Conservation (phyloP, 2,888 invertebrate genomes). For the Plusia festucae region DNA sequence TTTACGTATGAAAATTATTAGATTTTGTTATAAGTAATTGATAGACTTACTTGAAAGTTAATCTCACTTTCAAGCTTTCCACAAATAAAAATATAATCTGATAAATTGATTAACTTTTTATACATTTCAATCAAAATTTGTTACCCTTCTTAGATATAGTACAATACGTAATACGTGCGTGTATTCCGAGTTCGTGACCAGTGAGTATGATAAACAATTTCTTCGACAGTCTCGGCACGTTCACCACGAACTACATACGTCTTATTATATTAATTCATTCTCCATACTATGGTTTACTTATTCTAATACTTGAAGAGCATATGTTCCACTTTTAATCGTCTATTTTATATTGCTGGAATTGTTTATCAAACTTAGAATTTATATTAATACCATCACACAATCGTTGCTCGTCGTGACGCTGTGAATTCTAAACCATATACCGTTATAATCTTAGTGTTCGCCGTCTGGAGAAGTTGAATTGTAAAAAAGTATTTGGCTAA, state of each 20-base stretch:
- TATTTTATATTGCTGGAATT: slow-evolving; percentile 9
- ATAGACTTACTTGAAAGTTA: too few species aligned
- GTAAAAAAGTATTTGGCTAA: slow-evolving; percentile 62
- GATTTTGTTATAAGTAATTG: background rate
- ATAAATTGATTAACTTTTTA: background rate
- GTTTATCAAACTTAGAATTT: slow-evolving; percentile 23
- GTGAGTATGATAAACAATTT: slow-evolving; percentile 68
- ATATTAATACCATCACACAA: slow-evolving; percentile 52
- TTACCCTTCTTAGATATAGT: slow-evolving; percentile 25
- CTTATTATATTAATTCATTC: slow-evolving; percentile 65
- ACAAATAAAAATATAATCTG: background rate
- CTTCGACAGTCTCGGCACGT: slow-evolving; percentile 75
- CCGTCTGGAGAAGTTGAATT: slow-evolving; percentile 58
- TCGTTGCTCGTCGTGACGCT: slow-evolving; percentile 64
- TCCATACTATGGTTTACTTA: slow-evolving; percentile 50
- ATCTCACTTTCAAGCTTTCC: background rate
- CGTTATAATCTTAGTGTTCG: slow-evolving; percentile 68
- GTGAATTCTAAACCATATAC: slow-evolving; percentile 68
- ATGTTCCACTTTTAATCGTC: slow-evolving; percentile 9
- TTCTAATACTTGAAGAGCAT: slow-evolving; percentile 25
- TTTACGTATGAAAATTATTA: too few species aligned
- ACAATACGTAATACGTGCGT: slow-evolving; percentile 39
- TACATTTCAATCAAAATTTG: slow-evolving; percentile 2
- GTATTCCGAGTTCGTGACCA: slow-evolving; percentile 74
- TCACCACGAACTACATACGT: slow-evolving; percentile 65